Conservation (phyloP, 2,888 invertebrate genomes). For the Stenotaenia linearis region DNA sequence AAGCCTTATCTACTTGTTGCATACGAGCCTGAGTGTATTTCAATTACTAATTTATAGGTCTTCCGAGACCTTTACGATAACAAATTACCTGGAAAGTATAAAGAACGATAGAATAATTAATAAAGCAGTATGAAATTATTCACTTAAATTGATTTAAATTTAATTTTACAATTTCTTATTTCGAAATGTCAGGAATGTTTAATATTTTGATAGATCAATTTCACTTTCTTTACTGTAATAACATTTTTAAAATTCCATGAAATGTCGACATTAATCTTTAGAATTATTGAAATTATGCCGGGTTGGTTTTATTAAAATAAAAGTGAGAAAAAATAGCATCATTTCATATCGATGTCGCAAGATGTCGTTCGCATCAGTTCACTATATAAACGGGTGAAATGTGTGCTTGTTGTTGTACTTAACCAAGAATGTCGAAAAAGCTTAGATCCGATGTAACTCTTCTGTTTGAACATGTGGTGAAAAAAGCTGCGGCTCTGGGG, state of each 20-base stretch:
- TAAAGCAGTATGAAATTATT: no score
- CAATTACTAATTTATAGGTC: background rate
- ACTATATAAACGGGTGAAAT: background rate
- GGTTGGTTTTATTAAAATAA: no score
- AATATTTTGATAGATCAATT: no score
- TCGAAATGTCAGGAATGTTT: no score
- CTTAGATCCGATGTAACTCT: background rate
- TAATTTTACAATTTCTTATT: no score
- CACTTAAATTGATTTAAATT: no score
- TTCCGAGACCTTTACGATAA: background rate
- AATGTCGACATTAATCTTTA: no score
- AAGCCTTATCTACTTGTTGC: background rate
- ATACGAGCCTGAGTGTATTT: background rate
- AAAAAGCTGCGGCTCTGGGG: background rate
- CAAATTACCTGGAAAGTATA: no score
- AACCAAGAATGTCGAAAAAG: background rate
- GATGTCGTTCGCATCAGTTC: background rate
- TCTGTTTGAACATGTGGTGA: background rate
- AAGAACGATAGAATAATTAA: no score
- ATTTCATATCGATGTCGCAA: background rate
- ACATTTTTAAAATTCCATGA: no score
- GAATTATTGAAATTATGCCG: no score
- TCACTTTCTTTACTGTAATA: no score
- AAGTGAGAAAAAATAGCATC: background rate
- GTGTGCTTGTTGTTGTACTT: background rate